Percentiles rank a stretch among this genome's conserved stretches.
Evolutionary conservation across 2,888 invertebrate species (phyloP).

Genomic region (Gastrophysa polygoni): DNA sequence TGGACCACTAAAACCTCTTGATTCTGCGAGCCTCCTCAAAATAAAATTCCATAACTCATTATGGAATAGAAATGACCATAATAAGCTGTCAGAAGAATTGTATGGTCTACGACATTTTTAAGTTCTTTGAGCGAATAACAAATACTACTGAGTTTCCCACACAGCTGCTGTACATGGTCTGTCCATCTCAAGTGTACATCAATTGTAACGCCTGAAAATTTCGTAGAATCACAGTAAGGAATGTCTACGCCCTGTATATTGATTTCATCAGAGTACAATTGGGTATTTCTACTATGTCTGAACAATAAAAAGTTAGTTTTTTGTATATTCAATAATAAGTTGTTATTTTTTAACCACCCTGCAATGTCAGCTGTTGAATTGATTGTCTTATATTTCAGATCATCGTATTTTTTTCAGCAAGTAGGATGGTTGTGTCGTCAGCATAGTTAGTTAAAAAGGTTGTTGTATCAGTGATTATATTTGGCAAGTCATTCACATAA

Average conservation of each 20-base stretch:
- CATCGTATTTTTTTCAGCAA: slow-evolving; percentile 8
- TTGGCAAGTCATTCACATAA: neutral
- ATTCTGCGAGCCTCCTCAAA: neutral
- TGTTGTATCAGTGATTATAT: neutral
- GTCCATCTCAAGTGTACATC: slow-evolving; percentile 1
- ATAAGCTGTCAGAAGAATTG: neutral
- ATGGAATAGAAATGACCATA: neutral
- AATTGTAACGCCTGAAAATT: neutral
- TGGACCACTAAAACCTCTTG: neutral
- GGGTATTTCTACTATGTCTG: slow-evolving; percentile 1
- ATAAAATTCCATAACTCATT: neutral
- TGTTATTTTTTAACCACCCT: neutral
- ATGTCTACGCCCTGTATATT: neutral
- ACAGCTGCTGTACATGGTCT: neutral
- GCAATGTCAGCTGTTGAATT: neutral
- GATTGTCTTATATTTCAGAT: neutral
- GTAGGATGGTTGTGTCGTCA: slow-evolving; percentile 7
- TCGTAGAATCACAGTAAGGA: neutral
- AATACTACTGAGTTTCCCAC: slow-evolving; percentile 5
- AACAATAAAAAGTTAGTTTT: slow-evolving; percentile 8
- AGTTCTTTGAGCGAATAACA: slow-evolving; percentile 2
- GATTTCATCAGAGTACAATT: neutral
- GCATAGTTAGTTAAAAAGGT: neutral
- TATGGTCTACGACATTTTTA: slow-evolving; percentile 3
- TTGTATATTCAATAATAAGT: neutral